These are phyloP conservation scores for Mionectes olivaceus DNA, from an alignment of 2,797 vertebrate species.

Conservation along the genomic window DNA sequence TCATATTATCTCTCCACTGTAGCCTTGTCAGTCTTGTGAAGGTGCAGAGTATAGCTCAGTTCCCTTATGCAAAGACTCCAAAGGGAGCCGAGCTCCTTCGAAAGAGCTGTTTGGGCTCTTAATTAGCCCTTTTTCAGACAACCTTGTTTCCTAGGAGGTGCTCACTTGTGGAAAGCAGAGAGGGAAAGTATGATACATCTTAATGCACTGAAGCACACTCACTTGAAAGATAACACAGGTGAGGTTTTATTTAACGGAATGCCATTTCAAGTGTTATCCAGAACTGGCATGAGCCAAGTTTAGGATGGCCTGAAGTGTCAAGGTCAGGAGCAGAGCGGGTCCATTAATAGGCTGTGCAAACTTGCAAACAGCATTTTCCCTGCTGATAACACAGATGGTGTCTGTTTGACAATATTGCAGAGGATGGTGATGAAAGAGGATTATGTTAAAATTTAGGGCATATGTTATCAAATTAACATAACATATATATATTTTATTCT, in stretches of 20 bases:
- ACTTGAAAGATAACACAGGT: neutral
- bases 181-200: neutral
- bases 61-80: neutral
- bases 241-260: neutral
- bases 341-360: neutral
- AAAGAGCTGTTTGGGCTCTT: neutral
- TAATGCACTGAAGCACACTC: neutral
- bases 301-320: neutral
- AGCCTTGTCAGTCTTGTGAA: neutral
- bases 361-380: neutral
- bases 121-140: neutral
- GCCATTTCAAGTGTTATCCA: neutral
- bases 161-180: neutral
- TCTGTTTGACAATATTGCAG: neutral
- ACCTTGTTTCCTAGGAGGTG: neutral
- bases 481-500: neutral
- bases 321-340: neutral
- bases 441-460: neutral
- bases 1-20: neutral
- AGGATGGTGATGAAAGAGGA: neutral
- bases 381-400: neutral
- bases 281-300: neutral
- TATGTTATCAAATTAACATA: neutral
- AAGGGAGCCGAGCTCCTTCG: accelerated
- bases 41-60: neutral